Percentiles rank a stretch among this genome's conserved stretches.
Evolutionary conservation across 2,888 invertebrate genomes (phyloP).

Genomic region (Clusia tigrina): DNA sequence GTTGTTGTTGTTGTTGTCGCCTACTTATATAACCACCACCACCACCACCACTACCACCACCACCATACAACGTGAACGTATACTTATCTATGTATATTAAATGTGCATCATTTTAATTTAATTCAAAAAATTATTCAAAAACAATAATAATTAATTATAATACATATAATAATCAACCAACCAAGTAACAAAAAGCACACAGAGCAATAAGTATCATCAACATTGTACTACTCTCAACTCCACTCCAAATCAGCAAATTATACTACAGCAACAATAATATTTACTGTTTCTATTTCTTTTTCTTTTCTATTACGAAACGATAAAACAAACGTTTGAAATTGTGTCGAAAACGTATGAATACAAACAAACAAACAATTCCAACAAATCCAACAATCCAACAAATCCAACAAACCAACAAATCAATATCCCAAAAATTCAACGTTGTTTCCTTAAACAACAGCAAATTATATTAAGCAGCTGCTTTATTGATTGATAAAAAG

Average conservation of each 20-base stretch:
- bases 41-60: slow-evolving; percentile 38
- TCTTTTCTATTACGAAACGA: neutral
- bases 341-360: too few species aligned
- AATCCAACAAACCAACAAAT: slow-evolving; percentile 12
- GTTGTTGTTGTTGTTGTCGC: slow-evolving; percentile 43
- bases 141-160: slow-evolving; percentile 11
- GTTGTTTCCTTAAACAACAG: slow-evolving; percentile 3
- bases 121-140: slow-evolving; percentile 36
- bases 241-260: neutral
- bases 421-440: too few species aligned
- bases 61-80: slow-evolving; percentile 35
- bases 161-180: neutral
- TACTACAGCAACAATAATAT: neutral
- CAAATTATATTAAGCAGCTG: neutral
- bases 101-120: slow-evolving; percentile 20
- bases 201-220: slow-evolving; percentile 34
- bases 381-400: slow-evolving; percentile 9
- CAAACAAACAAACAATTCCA: neutral
- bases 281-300: slow-evolving; percentile 5
- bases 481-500: neutral
- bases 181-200: neutral
- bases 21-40: slow-evolving; percentile 40
- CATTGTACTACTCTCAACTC: slow-evolving; percentile 28
- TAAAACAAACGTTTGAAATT: too few species aligned
- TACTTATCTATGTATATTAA: too few species aligned